phyloP scores from a whole-genome alignment of 2,797 vertebrate species.

The Spatula versicolor region DNA sequence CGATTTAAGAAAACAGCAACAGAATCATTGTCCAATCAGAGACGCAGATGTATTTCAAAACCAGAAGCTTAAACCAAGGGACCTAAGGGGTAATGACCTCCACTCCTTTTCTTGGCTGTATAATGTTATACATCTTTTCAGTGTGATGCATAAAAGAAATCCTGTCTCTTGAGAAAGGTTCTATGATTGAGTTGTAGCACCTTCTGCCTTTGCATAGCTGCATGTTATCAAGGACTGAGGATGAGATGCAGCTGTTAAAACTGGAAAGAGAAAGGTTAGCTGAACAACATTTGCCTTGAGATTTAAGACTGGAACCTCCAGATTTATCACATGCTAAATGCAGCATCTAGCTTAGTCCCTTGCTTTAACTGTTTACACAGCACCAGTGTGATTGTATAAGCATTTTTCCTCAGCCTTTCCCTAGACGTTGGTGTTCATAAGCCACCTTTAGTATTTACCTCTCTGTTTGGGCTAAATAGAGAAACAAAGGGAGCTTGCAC shows the following conservation, averaged over 20 bases:
- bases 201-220: neutral
- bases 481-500: slow-evolving; percentile 33
- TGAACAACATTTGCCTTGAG: neutral
- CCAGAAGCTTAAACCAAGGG: neutral
- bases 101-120: neutral
- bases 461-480: slow-evolving; percentile 18
- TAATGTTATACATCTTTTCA: neutral
- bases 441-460: neutral
- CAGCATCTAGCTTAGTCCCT: neutral
- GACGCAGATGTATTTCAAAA: neutral
- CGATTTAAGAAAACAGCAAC: neutral
- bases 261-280: neutral
- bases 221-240: neutral
- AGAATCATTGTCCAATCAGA: neutral
- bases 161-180: neutral
- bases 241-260: neutral
- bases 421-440: neutral
- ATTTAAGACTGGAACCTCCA: slow-evolving; percentile 11
- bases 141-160: neutral
- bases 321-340: slow-evolving; percentile 8
- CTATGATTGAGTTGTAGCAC: neutral
- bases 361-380: neutral
- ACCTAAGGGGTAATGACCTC: neutral
- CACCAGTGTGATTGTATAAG: neutral
- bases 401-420: neutral